Percentiles rank a stretch among this genome's conserved stretches.
These are phyloP conservation scores for Asobara japonica DNA, from an alignment of 1,140 invertebrate genomes.

Conservation along the genomic window DNA sequence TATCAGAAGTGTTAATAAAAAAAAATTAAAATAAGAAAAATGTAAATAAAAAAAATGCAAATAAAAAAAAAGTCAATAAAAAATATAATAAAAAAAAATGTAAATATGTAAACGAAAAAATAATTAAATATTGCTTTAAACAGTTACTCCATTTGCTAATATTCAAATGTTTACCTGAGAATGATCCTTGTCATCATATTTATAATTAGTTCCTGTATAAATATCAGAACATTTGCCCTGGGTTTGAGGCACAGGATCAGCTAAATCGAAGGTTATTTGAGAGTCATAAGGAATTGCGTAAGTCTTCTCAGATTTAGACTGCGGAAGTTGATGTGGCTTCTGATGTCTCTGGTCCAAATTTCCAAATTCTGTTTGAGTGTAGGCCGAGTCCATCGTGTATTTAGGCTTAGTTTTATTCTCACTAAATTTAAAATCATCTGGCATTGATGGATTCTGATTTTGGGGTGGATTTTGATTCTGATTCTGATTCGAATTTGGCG, in stretches of 20 bases:
- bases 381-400: slow-evolving; percentile 57
- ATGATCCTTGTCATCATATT: slow-evolving; percentile 53
- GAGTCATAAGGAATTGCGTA: slow-evolving; percentile 54
- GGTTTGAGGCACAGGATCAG: slow-evolving; percentile 38
- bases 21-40: too few relatives aligned
- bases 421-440: slow-evolving; percentile 52
- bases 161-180: slow-evolving; percentile 57
- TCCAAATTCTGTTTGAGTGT: slow-evolving; percentile 54
- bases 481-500: slow-evolving; percentile 38
- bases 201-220: slow-evolving; percentile 57
- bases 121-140: too few relatives aligned
- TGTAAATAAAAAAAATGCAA: too few relatives aligned
- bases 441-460: slow-evolving; percentile 36
- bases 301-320: slow-evolving; percentile 54
- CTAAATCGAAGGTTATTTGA: slow-evolving; percentile 53
- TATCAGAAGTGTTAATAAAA: too few relatives aligned
- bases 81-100: too few relatives aligned
- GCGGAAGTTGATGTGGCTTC: slow-evolving; percentile 45
- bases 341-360: slow-evolving; percentile 48
- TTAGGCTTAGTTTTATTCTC: slow-evolving; percentile 58
- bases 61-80: too few relatives aligned
- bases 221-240: slow-evolving; percentile 54
- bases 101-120: too few relatives aligned
- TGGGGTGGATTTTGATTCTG: slow-evolving; percentile 40
- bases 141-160: too few relatives aligned